These are phyloP conservation scores for Indicator indicator DNA, from an alignment of 2,113 vertebrate species.

Conservation along the genomic window DNA sequence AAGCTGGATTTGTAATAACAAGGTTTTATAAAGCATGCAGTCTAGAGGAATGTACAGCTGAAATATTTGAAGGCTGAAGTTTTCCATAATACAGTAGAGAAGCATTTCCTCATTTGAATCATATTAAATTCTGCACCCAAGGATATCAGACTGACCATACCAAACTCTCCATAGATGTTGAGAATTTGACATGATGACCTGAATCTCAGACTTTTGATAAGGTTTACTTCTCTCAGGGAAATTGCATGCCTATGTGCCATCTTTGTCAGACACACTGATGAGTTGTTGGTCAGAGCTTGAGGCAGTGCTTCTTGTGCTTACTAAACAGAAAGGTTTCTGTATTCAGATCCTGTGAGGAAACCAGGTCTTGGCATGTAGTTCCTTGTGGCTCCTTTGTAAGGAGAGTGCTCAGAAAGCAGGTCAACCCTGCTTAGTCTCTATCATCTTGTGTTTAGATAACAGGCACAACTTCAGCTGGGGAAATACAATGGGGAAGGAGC, in stretches of 20 bases:
- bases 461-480: background rate
- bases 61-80: conserved; percentile 27
- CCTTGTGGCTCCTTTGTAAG: background rate
- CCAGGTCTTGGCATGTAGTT: background rate
- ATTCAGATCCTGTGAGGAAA: background rate
- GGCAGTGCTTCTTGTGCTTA: background rate
- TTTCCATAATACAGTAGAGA: background rate
- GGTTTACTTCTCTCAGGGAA: background rate
- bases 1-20: conserved; percentile 65
- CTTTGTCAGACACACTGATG: background rate
- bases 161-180: background rate
- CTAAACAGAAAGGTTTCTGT: background rate
- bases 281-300: background rate
- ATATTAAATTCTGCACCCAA: background rate
- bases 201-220: background rate
- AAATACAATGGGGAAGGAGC: background rate
- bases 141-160: background rate
- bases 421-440: background rate
- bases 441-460: conserved; percentile 4
- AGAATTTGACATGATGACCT: background rate
- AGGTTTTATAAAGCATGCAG: conserved; percentile 48
- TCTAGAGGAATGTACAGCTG: background rate
- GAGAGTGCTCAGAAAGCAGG: background rate
- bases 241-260: background rate
- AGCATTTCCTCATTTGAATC: background rate